These are phyloP conservation scores for Nannoperca obscura DNA, from an alignment of 2,797 vertebrate species.

Conservation along the genomic window DNA sequence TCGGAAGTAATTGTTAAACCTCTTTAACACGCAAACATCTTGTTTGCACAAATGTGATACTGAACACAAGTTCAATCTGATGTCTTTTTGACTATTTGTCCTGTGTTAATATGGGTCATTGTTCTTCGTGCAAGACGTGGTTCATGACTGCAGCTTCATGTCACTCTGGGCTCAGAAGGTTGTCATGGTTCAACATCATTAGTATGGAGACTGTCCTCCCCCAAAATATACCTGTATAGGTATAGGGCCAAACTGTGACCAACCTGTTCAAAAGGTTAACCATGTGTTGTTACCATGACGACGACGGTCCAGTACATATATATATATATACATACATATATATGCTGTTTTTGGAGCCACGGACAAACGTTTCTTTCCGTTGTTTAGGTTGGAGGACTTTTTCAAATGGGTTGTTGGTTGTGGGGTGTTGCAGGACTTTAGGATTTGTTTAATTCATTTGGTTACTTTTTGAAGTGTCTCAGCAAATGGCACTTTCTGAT, in stretches of 20 bases:
- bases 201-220: no score
- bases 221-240: no score
- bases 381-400: no score
- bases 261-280: no score
- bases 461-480: no score
- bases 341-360: no score
- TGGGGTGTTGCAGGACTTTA: background rate
- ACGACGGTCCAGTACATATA: no score
- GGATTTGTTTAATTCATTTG: background rate
- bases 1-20: slow-evolving; percentile 18
- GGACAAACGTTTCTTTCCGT: no score
- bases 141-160: background rate
- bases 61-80: slow-evolving; percentile 1
- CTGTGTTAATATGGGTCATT: slow-evolving; percentile 17
- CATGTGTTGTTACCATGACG: no score
- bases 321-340: no score
- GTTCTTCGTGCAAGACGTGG: background rate
- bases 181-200: background rate
- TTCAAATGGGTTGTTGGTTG: no score
- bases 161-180: background rate
- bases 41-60: background rate
- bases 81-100: slow-evolving; percentile 9
- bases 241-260: no score
- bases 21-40: slow-evolving; percentile 7
- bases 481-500: background rate